Evolutionary conservation across 2,113 vertebrate species (phyloP).

Genomic region (Myrmecophaga tridactyla): DNA sequence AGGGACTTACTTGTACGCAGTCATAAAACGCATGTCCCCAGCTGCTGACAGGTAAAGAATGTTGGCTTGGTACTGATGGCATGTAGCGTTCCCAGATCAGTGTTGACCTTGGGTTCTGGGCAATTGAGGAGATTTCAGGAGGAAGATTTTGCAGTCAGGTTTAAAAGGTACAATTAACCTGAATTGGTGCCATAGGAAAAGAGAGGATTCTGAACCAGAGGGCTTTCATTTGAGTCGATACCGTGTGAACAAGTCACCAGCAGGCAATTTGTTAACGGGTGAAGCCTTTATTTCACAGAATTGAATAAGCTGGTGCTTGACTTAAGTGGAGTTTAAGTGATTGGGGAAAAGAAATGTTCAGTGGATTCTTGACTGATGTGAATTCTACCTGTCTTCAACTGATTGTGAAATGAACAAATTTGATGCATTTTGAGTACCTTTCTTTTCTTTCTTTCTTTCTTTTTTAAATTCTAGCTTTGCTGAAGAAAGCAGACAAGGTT

Average conservation of each 20-base stretch:
- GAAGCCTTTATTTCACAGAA: background rate
- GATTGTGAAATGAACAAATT: background rate
- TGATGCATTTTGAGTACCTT: background rate
- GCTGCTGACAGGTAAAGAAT: background rate
- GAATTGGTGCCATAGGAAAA: background rate
- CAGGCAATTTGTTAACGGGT: background rate
- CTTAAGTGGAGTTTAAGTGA: constrained; percentile 13
- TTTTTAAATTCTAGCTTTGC: background rate
- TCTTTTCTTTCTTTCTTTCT: background rate
- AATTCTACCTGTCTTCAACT: background rate
- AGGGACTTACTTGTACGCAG: background rate
- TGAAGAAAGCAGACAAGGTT: background rate
- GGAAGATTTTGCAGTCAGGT: background rate
- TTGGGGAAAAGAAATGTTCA: background rate
- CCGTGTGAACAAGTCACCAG: background rate
- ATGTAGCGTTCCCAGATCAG: background rate
- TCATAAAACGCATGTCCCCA: background rate
- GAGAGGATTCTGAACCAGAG: background rate
- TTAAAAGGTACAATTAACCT: background rate
- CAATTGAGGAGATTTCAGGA: background rate
- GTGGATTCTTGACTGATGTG: background rate
- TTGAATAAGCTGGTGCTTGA: constrained; percentile 12
- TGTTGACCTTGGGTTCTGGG: too few species aligned
- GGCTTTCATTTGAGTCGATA: background rate
- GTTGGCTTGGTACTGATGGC: background rate